A percentile compares a stretch with the other conserved stretches of the same genome.
Evolutionary conservation across 2,797 vertebrate genomes (phyloP).

Genomic region (Cygnus olor): DNA sequence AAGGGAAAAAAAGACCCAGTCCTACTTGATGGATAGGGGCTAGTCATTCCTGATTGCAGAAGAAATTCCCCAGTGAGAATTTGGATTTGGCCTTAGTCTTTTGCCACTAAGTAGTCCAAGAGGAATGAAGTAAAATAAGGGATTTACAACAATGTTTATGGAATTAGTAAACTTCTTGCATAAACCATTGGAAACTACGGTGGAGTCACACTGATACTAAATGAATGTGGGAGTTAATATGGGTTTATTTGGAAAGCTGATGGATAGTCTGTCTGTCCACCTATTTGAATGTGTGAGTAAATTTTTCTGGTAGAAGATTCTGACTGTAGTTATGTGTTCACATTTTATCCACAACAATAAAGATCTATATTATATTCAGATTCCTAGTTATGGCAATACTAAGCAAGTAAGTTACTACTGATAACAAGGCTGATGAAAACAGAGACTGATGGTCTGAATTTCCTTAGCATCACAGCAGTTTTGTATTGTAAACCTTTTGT

Average conservation of each 20-base stretch:
- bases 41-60: background rate
- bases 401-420: background rate
- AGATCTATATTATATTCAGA: background rate
- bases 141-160: too few species aligned
- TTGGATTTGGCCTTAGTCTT: background rate
- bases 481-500: background rate
- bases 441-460: background rate
- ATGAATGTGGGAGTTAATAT: background rate
- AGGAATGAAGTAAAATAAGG: background rate
- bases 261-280: background rate
- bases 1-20: background rate
- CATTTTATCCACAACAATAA: background rate
- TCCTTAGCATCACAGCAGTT: background rate
- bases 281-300: background rate
- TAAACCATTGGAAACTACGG: background rate
- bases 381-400: background rate
- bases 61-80: fast-evolving
- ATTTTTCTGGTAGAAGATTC: background rate
- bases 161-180: background rate
- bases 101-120: background rate
- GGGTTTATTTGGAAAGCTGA: background rate
- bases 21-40: fast-evolving
- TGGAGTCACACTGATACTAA: fast-evolving
- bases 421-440: background rate
- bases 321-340: background rate